Evolutionary conservation across 2,888 invertebrate species (phyloP), one percentile per base, ranked within the genome.

Genomic region (Hypomecis atomaria): DNA sequence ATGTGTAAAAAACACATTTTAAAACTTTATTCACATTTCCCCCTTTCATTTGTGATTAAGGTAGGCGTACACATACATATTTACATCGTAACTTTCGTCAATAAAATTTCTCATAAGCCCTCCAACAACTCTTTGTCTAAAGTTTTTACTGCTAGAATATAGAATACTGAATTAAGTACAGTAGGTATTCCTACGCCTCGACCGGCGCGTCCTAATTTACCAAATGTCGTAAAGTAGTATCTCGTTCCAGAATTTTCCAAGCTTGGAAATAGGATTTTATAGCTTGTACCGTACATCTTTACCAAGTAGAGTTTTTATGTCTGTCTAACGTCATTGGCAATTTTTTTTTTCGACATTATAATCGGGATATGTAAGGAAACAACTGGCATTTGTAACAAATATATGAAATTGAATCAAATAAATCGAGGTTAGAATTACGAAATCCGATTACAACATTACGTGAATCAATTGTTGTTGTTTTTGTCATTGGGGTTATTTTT

Each of bases 201-300:
- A 67, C 70, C 62, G 49, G 47, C 65, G 67, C 71, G 78, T 75
- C 74, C 78, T 71, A 76, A 79, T 79, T 79, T 71, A 64, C 58
- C 57, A 70, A 73, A 69, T 68, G 70, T 79, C 77, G 75, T 81
- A 79, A 81, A 79, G 76, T 72, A 76, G 66, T 64, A 67, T 68
- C 65, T 69, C 61, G 61, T 69, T 70, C 62, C 71, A 67, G 75
- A 78, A 76, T 77, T 75, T 77, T 66, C 70, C 72, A 47, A 75
- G 71, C 66, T 67, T 71, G 70, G 71, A 69, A 80, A 78, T 75
- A 67, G 69, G 66, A 71, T 81, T 80, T 81, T 81, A 81, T 77
- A 68, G 71, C 70, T 62, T 69, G 69, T 74, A 63, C 69, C 68
- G 71, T 65, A 70, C 74, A 66, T 74, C 70, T 74, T 73, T 70